phyloP scores from a whole-genome alignment of 2,113 vertebrate species.

The Eolophus roseicapilla region DNA sequence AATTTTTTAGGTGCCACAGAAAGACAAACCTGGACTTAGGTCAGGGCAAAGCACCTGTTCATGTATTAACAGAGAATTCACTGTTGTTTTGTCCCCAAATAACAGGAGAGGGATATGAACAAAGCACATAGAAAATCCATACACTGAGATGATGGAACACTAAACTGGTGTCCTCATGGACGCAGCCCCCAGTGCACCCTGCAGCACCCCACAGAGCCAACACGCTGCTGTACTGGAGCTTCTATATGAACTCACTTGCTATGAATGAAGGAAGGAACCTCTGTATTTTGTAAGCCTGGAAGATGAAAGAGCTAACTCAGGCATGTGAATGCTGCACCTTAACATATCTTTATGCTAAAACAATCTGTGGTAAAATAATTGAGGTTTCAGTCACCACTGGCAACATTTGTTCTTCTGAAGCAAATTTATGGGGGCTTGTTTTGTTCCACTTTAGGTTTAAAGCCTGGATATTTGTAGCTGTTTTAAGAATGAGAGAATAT shows the following conservation, averaged over 20 bases:
- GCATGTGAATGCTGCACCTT: background rate
- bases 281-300: background rate
- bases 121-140: background rate
- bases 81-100: background rate
- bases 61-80: background rate
- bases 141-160: background rate
- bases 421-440: background rate
- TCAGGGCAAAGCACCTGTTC: background rate
- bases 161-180: background rate
- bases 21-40: background rate
- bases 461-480: background rate
- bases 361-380: background rate
- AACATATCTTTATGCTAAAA: background rate
- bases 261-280: background rate
- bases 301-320: background rate
- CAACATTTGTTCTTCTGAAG: constrained; percentile 25
- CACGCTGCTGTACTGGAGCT: background rate
- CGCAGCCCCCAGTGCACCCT: background rate
- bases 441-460: background rate
- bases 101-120: background rate
- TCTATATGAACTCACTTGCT: background rate
- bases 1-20: background rate
- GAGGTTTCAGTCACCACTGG: background rate
- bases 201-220: fast-evolving
- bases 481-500: background rate